Evolutionary conservation across 2,797 vertebrate species (phyloP).

Genomic region (Phyllotis vaccarum): DNA sequence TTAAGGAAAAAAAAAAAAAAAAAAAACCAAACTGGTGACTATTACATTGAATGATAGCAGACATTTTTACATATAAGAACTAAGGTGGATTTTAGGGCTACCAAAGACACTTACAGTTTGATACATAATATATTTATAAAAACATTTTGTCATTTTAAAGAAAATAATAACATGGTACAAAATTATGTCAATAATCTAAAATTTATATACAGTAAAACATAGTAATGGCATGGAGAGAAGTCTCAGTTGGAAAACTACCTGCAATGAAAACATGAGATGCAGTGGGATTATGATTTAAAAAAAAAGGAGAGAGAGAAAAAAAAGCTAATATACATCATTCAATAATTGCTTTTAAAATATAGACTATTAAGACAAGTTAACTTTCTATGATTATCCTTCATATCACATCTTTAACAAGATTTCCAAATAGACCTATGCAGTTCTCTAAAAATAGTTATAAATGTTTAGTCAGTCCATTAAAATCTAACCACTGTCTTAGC

Average conservation of each 20-base stretch:
- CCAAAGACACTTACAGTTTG: neutral
- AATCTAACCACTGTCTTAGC: too few species aligned
- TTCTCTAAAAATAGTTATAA: too few species aligned
- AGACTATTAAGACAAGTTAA: too few species aligned
- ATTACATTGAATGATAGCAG: neutral
- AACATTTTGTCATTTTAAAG: neutral
- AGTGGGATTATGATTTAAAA: too few species aligned
- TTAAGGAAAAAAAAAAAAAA: constrained; percentile 2
- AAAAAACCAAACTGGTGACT: too few species aligned
- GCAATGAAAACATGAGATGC: neutral
- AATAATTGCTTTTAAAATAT: too few species aligned
- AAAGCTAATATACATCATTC: too few species aligned
- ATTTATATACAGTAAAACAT: neutral
- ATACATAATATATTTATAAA: neutral
- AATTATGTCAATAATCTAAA: neutral
- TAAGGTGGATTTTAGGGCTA: neutral
- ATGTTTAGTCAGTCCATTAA: too few species aligned
- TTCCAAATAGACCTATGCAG: too few species aligned
- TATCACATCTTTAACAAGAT: too few species aligned
- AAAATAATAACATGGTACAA: neutral
- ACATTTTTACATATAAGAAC: neutral
- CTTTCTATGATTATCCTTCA: too few species aligned
- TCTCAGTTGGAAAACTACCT: neutral
- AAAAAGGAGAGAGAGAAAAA: too few species aligned
- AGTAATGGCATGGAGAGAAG: neutral